phyloP scores from a whole-genome alignment of 2,797 vertebrate genomes.

The Labroides dimidiatus region DNA sequence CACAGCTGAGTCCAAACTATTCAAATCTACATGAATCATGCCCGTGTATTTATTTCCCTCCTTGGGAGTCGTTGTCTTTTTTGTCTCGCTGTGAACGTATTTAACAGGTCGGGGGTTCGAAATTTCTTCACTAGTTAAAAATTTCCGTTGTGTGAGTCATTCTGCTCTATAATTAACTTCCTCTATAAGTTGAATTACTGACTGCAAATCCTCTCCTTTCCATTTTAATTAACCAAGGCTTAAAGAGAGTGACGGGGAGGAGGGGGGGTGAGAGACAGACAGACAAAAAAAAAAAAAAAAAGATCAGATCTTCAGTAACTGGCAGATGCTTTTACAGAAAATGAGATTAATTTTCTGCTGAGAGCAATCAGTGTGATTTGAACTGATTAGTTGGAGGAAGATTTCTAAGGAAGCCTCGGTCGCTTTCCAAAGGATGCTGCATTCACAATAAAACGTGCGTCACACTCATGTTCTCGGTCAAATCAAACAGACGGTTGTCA shows the following conservation, averaged over 20 bases:
- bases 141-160: constrained; percentile 66
- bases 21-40: no score
- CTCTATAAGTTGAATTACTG: constrained; percentile 78
- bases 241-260: constrained; percentile 65
- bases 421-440: constrained; percentile 59
- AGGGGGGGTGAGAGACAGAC: constrained; percentile 49
- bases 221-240: constrained; percentile 83
- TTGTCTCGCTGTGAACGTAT: constrained; percentile 11
- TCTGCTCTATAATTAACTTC: constrained; percentile 69
- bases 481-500: constrained; percentile 48
- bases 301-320: constrained; percentile 84
- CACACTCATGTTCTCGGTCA: constrained; percentile 52
- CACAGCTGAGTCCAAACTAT: no score
- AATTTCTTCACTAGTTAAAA: constrained; percentile 42
- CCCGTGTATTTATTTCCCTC: no score
- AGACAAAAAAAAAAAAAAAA: constrained; percentile 73
- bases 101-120: constrained; percentile 18
- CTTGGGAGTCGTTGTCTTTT: background rate
- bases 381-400: constrained; percentile 79
- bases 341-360: constrained; percentile 82
- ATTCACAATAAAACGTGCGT: constrained; percentile 56
- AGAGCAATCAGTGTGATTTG: constrained; percentile 84
- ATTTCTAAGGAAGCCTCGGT: constrained; percentile 68
- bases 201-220: constrained; percentile 74
- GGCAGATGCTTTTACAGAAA: constrained; percentile 83